Percentiles rank a stretch among this genome's conserved stretches.
These are phyloP conservation scores for Semnornis frantzii DNA, from an alignment of 2,113 vertebrate species.

Conservation along the genomic window DNA sequence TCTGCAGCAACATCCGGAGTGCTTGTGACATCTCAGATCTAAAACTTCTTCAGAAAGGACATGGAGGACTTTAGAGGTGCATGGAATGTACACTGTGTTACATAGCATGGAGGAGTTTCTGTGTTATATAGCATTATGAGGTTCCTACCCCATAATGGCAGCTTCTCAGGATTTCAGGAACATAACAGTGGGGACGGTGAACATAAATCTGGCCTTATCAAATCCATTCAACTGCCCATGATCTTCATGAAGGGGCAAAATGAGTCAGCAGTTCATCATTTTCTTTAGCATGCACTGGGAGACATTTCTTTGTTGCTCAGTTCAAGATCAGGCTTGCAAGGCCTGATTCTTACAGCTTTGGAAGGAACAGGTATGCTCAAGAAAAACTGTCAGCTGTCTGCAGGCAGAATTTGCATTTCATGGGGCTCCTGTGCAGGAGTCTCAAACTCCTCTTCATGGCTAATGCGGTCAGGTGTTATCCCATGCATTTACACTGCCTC, in stretches of 20 bases:
- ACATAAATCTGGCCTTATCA: neutral
- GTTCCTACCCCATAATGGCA: neutral
- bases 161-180: neutral
- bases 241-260: neutral
- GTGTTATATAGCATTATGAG: neutral
- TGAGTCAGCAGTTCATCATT: neutral
- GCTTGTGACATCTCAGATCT: neutral
- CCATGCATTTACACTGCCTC: neutral
- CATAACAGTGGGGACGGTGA: neutral
- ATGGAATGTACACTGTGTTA: neutral
- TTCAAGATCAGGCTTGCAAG: conserved; percentile 45
- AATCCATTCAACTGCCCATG: neutral
- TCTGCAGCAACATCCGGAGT: neutral
- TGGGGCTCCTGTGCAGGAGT: neutral
- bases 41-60: neutral
- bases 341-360: neutral
- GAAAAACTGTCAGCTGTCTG: conserved; percentile 25
- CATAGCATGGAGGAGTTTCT: neutral
- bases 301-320: neutral
- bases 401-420: neutral
- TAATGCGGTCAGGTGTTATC: conserved; percentile 13
- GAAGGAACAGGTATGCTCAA: conserved; percentile 39
- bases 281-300: neutral
- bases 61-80: neutral
- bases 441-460: conserved; percentile 14